These are phyloP conservation scores for Neopipo cinnamomea DNA, from an alignment of 2,113 vertebrate species.

Conservation along the genomic window DNA sequence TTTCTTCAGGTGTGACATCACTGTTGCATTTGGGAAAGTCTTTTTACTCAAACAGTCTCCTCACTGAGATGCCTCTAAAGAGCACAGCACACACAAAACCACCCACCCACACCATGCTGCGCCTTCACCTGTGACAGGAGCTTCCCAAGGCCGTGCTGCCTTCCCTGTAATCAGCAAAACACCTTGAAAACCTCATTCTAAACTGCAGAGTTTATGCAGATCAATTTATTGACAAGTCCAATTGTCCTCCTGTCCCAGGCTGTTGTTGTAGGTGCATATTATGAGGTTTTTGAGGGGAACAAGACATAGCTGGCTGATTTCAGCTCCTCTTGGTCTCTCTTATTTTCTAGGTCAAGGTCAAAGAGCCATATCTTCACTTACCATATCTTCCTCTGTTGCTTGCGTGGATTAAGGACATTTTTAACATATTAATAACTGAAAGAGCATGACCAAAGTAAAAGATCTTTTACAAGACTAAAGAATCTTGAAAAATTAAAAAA, in stretches of 20 bases:
- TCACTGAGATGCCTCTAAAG: neutral
- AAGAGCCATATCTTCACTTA: neutral
- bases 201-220: neutral
- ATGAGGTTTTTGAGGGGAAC: neutral
- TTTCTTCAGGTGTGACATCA: neutral
- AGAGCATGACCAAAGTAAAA: neutral
- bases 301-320: neutral
- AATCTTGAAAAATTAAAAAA: neutral
- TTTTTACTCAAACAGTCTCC: neutral
- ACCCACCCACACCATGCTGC: fast-evolving
- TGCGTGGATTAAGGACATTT: neutral
- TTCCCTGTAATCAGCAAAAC: neutral
- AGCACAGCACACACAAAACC: fast-evolving
- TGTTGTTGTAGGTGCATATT: neutral
- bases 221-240: neutral
- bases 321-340: neutral
- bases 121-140: fast-evolving
- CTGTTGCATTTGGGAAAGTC: neutral
- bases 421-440: neutral
- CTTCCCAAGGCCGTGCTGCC: neutral
- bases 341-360: neutral
- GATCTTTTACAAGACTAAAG: neutral
- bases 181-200: neutral
- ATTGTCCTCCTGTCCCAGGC: neutral
- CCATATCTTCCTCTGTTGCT: neutral